Base-by-base conservation (phyloP, 1,140 invertebrate species). In the Drosophila bocki region DNA sequence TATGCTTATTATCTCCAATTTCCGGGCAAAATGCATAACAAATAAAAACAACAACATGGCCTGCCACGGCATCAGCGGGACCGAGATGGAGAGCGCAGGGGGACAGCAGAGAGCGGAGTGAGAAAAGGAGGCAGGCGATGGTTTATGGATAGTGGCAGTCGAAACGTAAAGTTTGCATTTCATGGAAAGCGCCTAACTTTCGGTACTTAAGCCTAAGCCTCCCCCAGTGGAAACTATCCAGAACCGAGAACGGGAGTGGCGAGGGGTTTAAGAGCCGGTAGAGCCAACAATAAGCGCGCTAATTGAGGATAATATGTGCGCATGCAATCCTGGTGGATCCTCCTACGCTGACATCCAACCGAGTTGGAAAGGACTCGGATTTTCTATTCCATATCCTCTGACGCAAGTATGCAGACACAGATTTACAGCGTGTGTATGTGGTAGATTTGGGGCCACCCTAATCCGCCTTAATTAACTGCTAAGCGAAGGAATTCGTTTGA, bases 1-100 rank as follows among this genome's bases (percentile, higher is more conserved):
- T 87, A 87, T 87, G 84, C 84, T 87, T 87, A 87, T 87, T 87
- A 87, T 87, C 84, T 87, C 69, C 84, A 87, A 87, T 87, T 87
- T 87, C 84, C 84, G 84, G 80, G 80, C 85, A 87, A 87, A 87
- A 90, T 87, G 84, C 84, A 87, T 80, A 80, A 84, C 85, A 87
- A 88, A 87, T 87, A 87, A 88, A 88, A 87, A 75, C 84, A 87
- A 87, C 80, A 86, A 77, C 78, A 82, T 19, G 53, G 44, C 13
- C 29, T 33, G 29, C 50, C 50, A 11, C 53, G 33, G 19, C 45
- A 42, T 15, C 37, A 39, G 32, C 2, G 45, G 26, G 32, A 54
- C 13, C 22, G 47, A n/a, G 37, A 37, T 12, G 44, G 51, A 41
- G 29, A 9, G 6, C 13, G 15, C 33, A n/a, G 6, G 29, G 22